phyloP scores from a whole-genome alignment of 2,113 vertebrate genomes.

The Corapipo altera region DNA sequence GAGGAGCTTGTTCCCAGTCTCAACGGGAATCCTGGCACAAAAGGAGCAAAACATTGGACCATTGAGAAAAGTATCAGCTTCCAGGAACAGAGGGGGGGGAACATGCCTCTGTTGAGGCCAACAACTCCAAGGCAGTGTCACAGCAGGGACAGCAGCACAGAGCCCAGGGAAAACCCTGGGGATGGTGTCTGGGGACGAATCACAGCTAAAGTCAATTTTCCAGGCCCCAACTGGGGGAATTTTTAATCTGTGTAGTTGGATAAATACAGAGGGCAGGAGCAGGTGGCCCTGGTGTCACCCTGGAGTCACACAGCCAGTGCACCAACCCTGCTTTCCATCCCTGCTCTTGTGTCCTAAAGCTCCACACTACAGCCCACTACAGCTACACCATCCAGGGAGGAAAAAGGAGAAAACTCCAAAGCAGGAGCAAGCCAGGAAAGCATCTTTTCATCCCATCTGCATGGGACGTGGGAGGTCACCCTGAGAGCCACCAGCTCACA shows the following conservation, averaged over 20 bases:
- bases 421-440: background rate
- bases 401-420: background rate
- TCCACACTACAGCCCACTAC: background rate
- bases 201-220: rapidly evolving
- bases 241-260: background rate
- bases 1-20: background rate
- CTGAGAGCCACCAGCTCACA: background rate
- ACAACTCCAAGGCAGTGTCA: background rate
- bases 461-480: rapidly evolving
- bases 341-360: background rate
- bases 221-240: background rate
- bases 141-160: background rate
- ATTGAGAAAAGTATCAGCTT: background rate
- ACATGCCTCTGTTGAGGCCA: background rate
- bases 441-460: background rate
- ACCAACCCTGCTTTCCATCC: background rate
- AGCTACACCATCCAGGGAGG: background rate
- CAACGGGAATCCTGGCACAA: background rate
- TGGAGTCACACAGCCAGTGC: background rate
- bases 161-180: background rate
- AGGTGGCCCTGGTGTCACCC: background rate
- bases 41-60: background rate
- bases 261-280: background rate
- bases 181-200: background rate
- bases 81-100: background rate